Conservation (phyloP, 1,140 invertebrate species). For the Ganaspis sp. region DNA sequence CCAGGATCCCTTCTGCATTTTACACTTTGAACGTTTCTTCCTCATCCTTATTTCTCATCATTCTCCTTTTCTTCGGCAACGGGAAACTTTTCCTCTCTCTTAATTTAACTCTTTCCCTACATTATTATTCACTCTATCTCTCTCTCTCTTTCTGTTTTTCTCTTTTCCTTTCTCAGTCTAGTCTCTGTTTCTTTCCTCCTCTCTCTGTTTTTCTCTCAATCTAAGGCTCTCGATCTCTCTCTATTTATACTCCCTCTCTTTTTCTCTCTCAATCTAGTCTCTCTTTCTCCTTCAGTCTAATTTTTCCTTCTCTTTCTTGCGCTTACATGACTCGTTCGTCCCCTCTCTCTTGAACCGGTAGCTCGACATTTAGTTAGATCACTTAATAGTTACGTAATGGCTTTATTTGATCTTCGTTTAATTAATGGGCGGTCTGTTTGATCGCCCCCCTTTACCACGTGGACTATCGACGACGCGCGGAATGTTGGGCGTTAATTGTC, state of each 20-base stretch:
- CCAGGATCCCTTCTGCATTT: slow-evolving; percentile 28
- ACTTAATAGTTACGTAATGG: slow-evolving; percentile 51
- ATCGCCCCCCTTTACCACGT: slow-evolving; percentile 44
- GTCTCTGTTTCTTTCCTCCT: slow-evolving; percentile 37
- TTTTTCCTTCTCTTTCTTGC: slow-evolving; percentile 39
- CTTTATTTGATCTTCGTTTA: slow-evolving; percentile 56
- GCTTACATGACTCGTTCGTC: no score
- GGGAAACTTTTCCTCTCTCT: slow-evolving; percentile 16
- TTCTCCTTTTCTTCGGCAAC: slow-evolving; percentile 34
- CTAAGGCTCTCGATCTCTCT: no score
- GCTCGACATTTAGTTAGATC: slow-evolving; percentile 43
- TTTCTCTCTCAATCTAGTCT: background rate
- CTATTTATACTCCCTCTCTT: slow-evolving; percentile 20
- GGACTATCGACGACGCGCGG: slow-evolving; percentile 44
- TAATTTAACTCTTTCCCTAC: slow-evolving; percentile 4
- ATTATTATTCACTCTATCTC: slow-evolving; percentile 35
- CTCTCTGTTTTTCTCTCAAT: background rate
- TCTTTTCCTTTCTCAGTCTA: slow-evolving; percentile 12
- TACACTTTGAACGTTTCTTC: slow-evolving; percentile 38
- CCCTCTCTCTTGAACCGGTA: slow-evolving; percentile 37
- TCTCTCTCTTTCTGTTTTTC: slow-evolving; percentile 26
- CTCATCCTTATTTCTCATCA: background rate
- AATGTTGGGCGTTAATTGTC: slow-evolving; percentile 32
- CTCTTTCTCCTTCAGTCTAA: background rate
- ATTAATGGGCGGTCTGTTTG: slow-evolving; percentile 52